A percentile compares a stretch with the other conserved stretches of the same genome.
These are phyloP conservation scores for Mesoclemmys tuberculata DNA, from an alignment of 2,113 vertebrate species.

Conservation along the genomic window DNA sequence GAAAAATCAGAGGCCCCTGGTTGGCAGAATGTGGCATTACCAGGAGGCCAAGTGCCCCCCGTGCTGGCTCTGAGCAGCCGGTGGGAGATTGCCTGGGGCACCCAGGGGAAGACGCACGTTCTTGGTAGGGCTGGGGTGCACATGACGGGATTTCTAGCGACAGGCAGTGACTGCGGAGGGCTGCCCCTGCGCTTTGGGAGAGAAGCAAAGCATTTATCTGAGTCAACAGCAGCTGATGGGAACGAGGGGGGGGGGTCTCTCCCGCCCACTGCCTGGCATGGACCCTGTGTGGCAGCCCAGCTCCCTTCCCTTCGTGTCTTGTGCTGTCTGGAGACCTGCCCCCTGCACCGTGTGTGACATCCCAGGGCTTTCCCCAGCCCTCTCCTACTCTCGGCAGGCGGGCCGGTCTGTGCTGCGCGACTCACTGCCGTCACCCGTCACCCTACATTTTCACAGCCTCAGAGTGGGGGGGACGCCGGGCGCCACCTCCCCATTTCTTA, in stretches of 20 bases:
- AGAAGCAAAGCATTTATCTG: not conserved
- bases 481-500: constrained; percentile 54
- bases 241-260: no score
- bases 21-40: not conserved
- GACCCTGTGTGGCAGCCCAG: not conserved
- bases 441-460: not conserved
- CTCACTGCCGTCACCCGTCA: no score
- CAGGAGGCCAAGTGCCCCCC: not conserved
- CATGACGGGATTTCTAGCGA: no score
- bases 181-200: not conserved
- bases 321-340: not conserved
- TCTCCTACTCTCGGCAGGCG: not conserved
- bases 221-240: not conserved
- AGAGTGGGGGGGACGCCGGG: not conserved
- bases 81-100: not conserved
- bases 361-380: not conserved
- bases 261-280: no score
- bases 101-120: not conserved
- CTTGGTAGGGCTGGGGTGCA: no score
- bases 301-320: not conserved
- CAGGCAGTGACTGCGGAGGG: no score
- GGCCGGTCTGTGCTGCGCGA: no score
- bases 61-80: not conserved
- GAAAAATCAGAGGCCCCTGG: not conserved
- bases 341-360: not conserved